Evolutionary conservation across 2,113 vertebrate genomes (phyloP), one percentile per base, ranked within the genome.

Genomic region (Macrotus californicus): DNA sequence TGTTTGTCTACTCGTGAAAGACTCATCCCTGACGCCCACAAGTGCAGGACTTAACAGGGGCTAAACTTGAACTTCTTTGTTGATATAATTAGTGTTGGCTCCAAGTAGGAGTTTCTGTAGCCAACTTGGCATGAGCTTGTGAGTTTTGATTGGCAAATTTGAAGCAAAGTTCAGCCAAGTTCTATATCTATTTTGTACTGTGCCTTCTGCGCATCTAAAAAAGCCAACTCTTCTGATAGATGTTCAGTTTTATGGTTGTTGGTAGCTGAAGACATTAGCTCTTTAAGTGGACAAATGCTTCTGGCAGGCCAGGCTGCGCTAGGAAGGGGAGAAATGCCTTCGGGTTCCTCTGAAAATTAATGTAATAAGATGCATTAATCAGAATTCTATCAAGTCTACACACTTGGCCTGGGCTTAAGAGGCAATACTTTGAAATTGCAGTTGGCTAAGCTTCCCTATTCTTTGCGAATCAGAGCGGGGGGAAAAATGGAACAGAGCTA

Each of bases 71-170:
- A 98, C 97, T 98, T 98, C 98, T 98, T 98, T 98, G 98, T 98
- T 98, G 98, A 98, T 98, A 98, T 98, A 98, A 98, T 98, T 98
- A 98, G 98, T 79, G 93, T 97, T 99, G 98, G 98, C 98, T 98
- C 97, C 29, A 69, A 70, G 59, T 26, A 54, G 56, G 94, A 83
- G 88, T 59, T 94, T 98, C 95, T 86, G 84, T 97, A 97, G 98
- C 98, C 98, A 99, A 98, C 75, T 98, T 98, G 98, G 98, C 98
- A 43, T 82, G 46, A 83, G 94, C 95, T 94, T 87, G 91, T 96
- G 97, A 97, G 97, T 97, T 98, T 98, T 98, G 97, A 97, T 97
- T 98, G 98, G 98, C 98, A 98, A 98, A 98, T 98, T 67, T 87
- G 76, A 98, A 97, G 96, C 87, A 94, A 97, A 97, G 97, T 98